phyloP scores from a whole-genome alignment of 2,888 invertebrate species.

The Venusia cambrica region DNA sequence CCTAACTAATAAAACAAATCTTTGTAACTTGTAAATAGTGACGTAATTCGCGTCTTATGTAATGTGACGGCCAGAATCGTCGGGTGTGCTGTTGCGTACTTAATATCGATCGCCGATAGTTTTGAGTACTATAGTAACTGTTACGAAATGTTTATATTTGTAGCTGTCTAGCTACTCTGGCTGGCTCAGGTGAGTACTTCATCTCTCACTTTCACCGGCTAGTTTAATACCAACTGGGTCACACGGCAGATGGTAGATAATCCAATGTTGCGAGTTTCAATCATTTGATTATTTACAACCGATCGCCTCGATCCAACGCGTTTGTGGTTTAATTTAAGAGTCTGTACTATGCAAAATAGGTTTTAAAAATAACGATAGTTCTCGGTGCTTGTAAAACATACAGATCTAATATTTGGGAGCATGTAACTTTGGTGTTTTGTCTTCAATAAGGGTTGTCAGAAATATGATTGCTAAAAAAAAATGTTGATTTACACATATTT shows the following conservation, averaged over 20 bases:
- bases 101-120: constrained; percentile 51
- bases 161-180: constrained; percentile 47
- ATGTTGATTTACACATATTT: too few relatives aligned
- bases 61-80: constrained; percentile 43
- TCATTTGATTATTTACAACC: constrained; percentile 35
- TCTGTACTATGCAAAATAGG: too few relatives aligned
- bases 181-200: constrained; percentile 37
- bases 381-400: too few relatives aligned
- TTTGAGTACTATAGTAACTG: constrained; percentile 44
- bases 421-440: too few relatives aligned
- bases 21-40: too few relatives aligned
- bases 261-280: constrained; percentile 35
- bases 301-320: constrained; percentile 23
- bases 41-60: constrained; percentile 57
- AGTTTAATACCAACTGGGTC: constrained; percentile 52
- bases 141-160: constrained; percentile 66
- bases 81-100: constrained; percentile 41
- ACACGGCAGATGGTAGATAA: constrained; percentile 46
- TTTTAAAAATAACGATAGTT: too few relatives aligned
- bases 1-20: too few relatives aligned
- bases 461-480: too few relatives aligned
- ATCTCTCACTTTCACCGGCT: constrained; percentile 71
- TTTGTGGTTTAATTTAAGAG: constrained; percentile 1
- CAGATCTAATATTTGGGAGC: too few relatives aligned
- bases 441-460: too few relatives aligned